These are phyloP conservation scores for Polyodon spathula DNA, from an alignment of 2,113 vertebrate species.

Conservation along the genomic window DNA sequence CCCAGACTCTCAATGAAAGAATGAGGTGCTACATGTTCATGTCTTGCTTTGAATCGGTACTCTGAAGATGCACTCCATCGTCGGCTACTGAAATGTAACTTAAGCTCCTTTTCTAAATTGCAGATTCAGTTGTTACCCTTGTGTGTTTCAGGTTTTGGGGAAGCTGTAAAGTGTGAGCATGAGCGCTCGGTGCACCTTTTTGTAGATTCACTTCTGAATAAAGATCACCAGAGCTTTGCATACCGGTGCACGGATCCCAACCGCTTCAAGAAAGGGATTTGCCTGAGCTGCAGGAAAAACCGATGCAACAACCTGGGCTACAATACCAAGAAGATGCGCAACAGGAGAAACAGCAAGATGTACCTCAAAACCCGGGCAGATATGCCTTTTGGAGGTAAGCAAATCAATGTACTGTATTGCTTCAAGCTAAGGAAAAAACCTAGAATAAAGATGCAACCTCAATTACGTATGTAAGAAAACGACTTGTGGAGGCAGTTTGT, in stretches of 20 bases:
- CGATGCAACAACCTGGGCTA: conserved; percentile 90
- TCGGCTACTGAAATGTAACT: too few relatives aligned
- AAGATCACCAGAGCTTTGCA: conserved; percentile 81
- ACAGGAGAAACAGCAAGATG: conserved; percentile 83
- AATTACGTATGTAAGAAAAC: too few relatives aligned
- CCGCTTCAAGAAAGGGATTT: conserved; percentile 92
- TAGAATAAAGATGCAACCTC: too few relatives aligned
- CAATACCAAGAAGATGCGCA: conserved; percentile 69
- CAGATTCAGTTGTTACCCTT: neutral
- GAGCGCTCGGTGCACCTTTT: conserved; percentile 87
- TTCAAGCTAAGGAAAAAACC: too few relatives aligned
- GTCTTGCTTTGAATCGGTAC: too few relatives aligned
- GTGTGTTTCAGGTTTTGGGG: conserved; percentile 61
- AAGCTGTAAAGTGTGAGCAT: conserved; percentile 82
- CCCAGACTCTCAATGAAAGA: too few relatives aligned
- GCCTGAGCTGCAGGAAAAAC: conserved; percentile 92
- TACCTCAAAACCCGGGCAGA: conserved; percentile 86
- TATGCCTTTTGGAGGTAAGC: conserved; percentile 84
- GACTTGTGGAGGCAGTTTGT: too few relatives aligned
- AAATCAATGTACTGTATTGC: too few relatives aligned
- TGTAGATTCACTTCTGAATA: conserved; percentile 85
- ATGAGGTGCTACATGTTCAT: too few relatives aligned
- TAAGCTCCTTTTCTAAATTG: too few relatives aligned
- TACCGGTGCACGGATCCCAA: conserved; percentile 78
- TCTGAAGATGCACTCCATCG: too few relatives aligned